A percentile compares a stretch with the other conserved stretches of the same genome.
Conservation (phyloP, 2,888 invertebrate species). For the Atherix ibis region DNA sequence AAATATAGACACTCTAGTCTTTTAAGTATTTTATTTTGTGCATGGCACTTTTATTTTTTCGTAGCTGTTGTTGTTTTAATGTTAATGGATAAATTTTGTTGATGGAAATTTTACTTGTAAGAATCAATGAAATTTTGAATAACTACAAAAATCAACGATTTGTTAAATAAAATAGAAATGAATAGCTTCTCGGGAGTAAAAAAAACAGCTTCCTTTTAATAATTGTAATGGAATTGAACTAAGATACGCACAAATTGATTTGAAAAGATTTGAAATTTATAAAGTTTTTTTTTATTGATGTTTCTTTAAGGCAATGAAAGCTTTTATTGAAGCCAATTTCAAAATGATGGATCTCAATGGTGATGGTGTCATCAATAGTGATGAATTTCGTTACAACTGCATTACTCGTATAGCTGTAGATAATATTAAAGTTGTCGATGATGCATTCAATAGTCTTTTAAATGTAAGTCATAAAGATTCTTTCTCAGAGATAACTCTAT, state of each 20-base stretch:
- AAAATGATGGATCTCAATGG: slow-evolving; percentile 64
- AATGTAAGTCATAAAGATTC: slow-evolving; percentile 43
- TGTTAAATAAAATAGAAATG: no score
- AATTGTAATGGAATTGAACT: not conserved
- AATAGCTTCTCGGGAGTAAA: no score
- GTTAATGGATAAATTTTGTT: no score
- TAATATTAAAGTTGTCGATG: slow-evolving; percentile 57
- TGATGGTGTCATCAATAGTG: slow-evolving; percentile 61
- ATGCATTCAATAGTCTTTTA: slow-evolving; percentile 58
- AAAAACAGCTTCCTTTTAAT: not conserved
- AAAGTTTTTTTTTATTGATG: not conserved
- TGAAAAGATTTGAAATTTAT: no score
- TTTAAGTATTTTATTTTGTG: no score
- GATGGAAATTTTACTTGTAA: no score
- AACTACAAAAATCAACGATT: no score
- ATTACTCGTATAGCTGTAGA: slow-evolving; percentile 65
- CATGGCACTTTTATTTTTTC: no score
- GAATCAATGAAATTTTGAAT: no score
- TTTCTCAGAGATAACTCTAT: no score
- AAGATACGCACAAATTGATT: not conserved
- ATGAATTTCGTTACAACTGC: slow-evolving; percentile 71
- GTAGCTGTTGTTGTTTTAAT: no score
- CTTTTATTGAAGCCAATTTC: slow-evolving; percentile 73
- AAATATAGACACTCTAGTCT: no score
- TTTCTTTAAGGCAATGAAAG: slow-evolving; percentile 49